These are phyloP conservation scores for Martes martes DNA, from an alignment of 2,113 vertebrate species.

Conservation along the genomic window DNA sequence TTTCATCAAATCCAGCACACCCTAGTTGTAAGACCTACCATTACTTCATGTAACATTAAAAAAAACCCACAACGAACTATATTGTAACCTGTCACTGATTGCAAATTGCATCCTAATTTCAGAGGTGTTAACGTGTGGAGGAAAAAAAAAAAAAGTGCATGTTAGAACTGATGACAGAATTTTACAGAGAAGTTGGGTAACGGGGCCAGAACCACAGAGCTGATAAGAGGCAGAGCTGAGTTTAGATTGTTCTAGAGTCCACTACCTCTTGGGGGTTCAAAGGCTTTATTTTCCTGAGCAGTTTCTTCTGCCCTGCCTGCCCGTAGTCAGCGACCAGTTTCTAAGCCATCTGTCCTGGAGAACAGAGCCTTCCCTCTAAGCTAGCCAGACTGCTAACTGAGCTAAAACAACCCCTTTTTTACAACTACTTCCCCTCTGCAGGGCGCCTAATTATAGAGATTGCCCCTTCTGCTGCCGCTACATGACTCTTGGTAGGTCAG, in stretches of 20 bases:
- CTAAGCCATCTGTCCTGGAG: not conserved
- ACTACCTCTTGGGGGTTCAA: not conserved
- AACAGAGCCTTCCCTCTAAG: not conserved
- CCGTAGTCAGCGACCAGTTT: not conserved
- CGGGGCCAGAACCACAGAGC: not conserved
- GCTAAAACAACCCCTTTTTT: not conserved
- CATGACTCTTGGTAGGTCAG: not conserved
- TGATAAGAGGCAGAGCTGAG: not conserved
- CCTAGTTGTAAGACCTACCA: not conserved
- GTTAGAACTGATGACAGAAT: not conserved
- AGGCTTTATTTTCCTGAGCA: not conserved
- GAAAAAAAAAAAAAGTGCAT: not conserved
- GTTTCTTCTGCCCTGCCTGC: not conserved
- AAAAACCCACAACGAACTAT: not conserved
- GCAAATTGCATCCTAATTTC: not conserved
- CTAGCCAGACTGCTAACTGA: not conserved
- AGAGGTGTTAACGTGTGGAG: not conserved
- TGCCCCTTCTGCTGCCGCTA: not conserved
- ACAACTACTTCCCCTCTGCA: not conserved
- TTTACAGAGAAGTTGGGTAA: not conserved
- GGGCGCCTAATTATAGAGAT: not conserved
- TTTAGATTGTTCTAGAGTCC: not conserved
- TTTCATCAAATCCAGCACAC: not conserved
- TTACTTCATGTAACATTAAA: not conserved
- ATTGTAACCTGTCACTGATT: not conserved